Conservation (phyloP, 2,113 vertebrate species). For the Colinus virginianus region DNA sequence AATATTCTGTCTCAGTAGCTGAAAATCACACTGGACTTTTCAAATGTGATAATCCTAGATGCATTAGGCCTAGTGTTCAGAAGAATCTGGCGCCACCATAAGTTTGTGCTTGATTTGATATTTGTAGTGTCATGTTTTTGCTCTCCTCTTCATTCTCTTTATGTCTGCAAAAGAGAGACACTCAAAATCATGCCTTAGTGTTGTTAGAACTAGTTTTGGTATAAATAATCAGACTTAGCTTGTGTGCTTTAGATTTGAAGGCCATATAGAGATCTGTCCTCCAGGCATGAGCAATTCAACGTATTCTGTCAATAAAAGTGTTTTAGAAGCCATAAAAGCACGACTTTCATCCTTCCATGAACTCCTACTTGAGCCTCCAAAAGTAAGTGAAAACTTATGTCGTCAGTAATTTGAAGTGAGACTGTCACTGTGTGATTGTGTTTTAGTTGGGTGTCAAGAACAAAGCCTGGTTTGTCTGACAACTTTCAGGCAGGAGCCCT, state of each 20-base stretch:
- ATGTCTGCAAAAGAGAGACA: neutral
- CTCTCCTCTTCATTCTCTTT: neutral
- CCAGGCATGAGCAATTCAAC: conserved; percentile 93
- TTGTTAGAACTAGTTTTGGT: neutral
- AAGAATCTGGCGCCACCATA: neutral
- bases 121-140: neutral
- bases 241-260: conserved; percentile 87
- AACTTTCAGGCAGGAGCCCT: neutral
- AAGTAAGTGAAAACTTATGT: conserved; percentile 80
- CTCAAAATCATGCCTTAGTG: neutral
- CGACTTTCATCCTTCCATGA: conserved; percentile 95
- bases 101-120: neutral
- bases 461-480: neutral
- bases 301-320: conserved; percentile 93
- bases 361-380: conserved; percentile 94
- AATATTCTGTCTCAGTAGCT: neutral
- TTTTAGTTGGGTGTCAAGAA: neutral
- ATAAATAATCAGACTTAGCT: neutral
- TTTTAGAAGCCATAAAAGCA: conserved; percentile 94
- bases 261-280: conserved; percentile 93
- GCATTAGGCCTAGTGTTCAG: neutral
- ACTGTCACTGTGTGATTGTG: neutral
- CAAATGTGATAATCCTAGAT: neutral
- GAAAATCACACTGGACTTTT: neutral
- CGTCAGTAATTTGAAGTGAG: neutral